Evolutionary conservation across 2,888 invertebrate species (phyloP).

Genomic region (Elmis aenea): DNA sequence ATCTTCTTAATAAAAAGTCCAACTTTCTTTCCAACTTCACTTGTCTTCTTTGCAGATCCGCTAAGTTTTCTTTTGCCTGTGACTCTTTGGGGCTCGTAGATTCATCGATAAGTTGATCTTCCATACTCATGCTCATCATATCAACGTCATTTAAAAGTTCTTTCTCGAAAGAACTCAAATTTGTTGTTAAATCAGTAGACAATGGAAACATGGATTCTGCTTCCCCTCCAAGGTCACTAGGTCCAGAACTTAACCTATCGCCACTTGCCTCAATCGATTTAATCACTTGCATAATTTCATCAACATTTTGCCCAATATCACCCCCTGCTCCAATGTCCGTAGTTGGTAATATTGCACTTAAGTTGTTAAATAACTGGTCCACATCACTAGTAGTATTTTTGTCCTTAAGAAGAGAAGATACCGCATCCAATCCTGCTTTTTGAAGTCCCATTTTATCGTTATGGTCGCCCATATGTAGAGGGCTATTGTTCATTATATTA

Average conservation of each 20-base stretch:
- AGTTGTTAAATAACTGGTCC: slow-evolving; percentile 62
- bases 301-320: slow-evolving; percentile 47
- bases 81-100: slow-evolving; percentile 45
- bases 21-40: slow-evolving; percentile 61
- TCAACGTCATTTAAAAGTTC: slow-evolving; percentile 50
- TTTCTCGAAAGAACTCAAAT: slow-evolving; percentile 37
- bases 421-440: slow-evolving; percentile 54
- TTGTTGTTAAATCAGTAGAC: slow-evolving; percentile 36
- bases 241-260: slow-evolving; percentile 39
- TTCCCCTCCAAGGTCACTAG: slow-evolving; percentile 35
- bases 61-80: slow-evolving; percentile 51
- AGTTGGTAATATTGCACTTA: slow-evolving; percentile 40
- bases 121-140: slow-evolving; percentile 50
- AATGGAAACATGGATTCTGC: slow-evolving; percentile 40
- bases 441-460: slow-evolving; percentile 47
- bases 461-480: slow-evolving; percentile 56
- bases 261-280: slow-evolving; percentile 64
- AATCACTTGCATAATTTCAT: slow-evolving; percentile 70
- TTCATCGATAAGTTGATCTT: slow-evolving; percentile 42
- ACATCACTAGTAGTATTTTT: slow-evolving; percentile 51
- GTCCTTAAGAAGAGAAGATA: slow-evolving; percentile 52
- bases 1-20: slow-evolving; percentile 66
- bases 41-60: slow-evolving; percentile 41
- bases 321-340: slow-evolving; percentile 31
- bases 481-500: slow-evolving; percentile 50